Evolutionary conservation across 2,797 vertebrate species (phyloP).

Genomic region (Notolepis coatsorum): DNA sequence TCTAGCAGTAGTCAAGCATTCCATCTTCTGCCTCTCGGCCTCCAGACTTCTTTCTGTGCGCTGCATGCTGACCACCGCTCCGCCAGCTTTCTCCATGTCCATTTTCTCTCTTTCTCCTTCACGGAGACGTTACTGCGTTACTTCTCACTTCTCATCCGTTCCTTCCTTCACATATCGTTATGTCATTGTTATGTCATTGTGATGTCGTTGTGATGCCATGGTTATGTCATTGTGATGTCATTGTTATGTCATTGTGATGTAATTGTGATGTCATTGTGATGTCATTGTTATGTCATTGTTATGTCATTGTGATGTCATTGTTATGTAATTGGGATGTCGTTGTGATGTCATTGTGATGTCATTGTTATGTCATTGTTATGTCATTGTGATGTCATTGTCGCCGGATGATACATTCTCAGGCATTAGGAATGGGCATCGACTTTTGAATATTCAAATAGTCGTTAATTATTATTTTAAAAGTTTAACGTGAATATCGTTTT

Average conservation of each 20-base stretch:
- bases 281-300: conserved; percentile 2
- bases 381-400: conserved; percentile 2
- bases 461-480: no score
- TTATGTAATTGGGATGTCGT: no score
- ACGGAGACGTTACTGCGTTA: conserved; percentile 15
- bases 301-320: not conserved
- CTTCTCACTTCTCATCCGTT: not conserved
- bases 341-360: conserved; percentile 3
- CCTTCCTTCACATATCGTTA: conserved; percentile 17
- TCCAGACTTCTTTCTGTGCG: not conserved
- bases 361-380: not conserved
- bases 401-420: conserved; percentile 25
- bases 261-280: not conserved
- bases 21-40: conserved; percentile 10
- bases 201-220: no score
- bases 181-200: conserved; percentile 1
- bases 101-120: not conserved
- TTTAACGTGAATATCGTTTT: no score
- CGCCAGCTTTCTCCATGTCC: conserved; percentile 2
- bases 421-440: no score
- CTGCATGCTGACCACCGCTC: not conserved
- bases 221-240: conserved; percentile 2
- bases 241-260: conserved; percentile 1
- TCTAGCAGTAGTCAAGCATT: not conserved
- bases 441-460: no score